Base-by-base conservation (phyloP, 1,140 invertebrate genomes). In the Panagrolaimus sp. region DNA sequence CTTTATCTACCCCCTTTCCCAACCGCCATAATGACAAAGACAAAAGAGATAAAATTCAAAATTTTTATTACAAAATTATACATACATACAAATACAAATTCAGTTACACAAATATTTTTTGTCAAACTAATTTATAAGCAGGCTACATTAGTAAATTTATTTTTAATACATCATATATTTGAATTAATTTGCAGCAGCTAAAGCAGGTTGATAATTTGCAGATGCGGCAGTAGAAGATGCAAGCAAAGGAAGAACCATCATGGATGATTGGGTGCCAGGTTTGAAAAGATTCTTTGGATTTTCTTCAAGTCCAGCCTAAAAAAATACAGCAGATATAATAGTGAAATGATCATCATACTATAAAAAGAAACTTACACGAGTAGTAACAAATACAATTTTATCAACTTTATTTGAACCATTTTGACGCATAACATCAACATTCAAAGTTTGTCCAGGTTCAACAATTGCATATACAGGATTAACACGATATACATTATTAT, bases 361-460 rank as follows among this genome's bases (percentile, higher is more conserved):
- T n/a, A n/a, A n/a, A n/a, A n/a, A 13, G 1, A 23, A 16, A 16
- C 63, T 67, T 51, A 63, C 68, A 25, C 68, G 84, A 53, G 74
- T 63, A 42, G 71, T 73, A 38, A 76, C 42, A 48, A 75, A 57
- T 13, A 75, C 74, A 20, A 75, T 46, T 61, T 75, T 75, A 63
- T 75, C 74, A 31, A 79, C 68, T 62, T 75, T 75, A 51, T 43
- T 43, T 20, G 63, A 45, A 44, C 72, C 74, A 63, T 73, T 77
- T 61, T 75, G 64, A 46, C 74, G 78, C 66, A 75, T 48, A 16
- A 75, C 72, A 47, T 75, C 74, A 38, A 75, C 64, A 23, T 70
- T 69, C 13, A 65, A 46, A 4, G 63, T 43, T 20, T 38, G 27
- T 13, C 45, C 45, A 9, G 65, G 42, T 20, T 70, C 68, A 11